Base-by-base conservation (phyloP, 2,888 invertebrate species). In the Aleiodes testaceus region DNA sequence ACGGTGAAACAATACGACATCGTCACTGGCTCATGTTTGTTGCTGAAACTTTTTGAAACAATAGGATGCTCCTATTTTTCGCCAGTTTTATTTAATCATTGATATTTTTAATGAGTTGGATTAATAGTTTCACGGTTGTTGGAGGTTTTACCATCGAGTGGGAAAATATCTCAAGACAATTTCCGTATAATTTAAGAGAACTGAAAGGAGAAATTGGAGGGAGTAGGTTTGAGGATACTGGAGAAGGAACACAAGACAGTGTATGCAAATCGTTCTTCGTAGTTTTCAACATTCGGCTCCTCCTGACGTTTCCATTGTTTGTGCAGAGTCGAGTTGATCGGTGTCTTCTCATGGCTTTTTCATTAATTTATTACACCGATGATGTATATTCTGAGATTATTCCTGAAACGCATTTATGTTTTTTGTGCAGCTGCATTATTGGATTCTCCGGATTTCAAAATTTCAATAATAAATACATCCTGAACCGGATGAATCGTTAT, bases 351-450 rank as follows among this genome's bases (percentile, higher is more conserved):
- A 14, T n/a, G 11, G 45, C 44, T 68, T 16, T 9, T 6, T 26
- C 12, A 36, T 30, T 68, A 64, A 69, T 69, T 69, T 30, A 69
- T 69, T 69, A 47, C 26, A 63, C 22, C 1, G 50, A 20, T 59
- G 1, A 53, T 36, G 36, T 2, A 36, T 6, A 36, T 6, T 36
- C 2, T 36, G 9, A 36, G 36, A 36, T 36, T 36, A 36, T 36
- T 9, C 9, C 26, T 26, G n/a, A n/a, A n/a, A n/a, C n/a, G n/a
- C n/a, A n/a, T n/a, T n/a, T n/a, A n/a, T n/a, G n/a, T n/a, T n/a
- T n/a, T n/a, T n/a, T n/a, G n/a, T 26, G 26, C 26, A 26, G 26
- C 5, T 4, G 26, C n/a, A 26, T 5, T 5, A 26, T 26, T 26
- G 26, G 26, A 26, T 26, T 26, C 26, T 5, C 3, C 26, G 36